Percentiles rank a stretch among this genome's conserved stretches.
Conservation (phyloP, 2,113 vertebrate species). For the western clawed frog (Xenopus tropicalis) region DNA sequence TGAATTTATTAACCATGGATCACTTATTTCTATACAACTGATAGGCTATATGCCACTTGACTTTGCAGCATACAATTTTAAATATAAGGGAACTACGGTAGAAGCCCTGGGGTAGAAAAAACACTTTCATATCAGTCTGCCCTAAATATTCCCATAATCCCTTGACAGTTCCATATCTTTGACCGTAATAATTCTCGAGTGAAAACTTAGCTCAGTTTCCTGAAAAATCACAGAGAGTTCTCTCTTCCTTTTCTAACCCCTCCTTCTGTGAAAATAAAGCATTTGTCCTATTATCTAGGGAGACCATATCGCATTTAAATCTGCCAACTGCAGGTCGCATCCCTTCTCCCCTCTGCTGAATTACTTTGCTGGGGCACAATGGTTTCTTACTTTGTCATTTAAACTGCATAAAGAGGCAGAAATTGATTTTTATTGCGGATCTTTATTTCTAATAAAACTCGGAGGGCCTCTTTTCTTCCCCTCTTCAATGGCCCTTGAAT, state of each 20-base stretch:
- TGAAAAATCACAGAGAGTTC: constrained; percentile 41
- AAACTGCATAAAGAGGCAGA: constrained; percentile 99
- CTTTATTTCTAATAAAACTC: constrained; percentile 99
- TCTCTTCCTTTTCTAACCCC: constrained; percentile 32
- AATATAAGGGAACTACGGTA: background rate
- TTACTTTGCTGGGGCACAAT: constrained; percentile 98
- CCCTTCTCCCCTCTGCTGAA: constrained; percentile 87
- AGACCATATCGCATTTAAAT: constrained; percentile 47
- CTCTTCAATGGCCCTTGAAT: constrained; percentile 98
- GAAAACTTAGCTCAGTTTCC: constrained; percentile 38
- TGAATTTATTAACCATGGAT: too few relatives aligned
- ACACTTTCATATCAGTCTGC: background rate
- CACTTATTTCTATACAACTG: too few relatives aligned
- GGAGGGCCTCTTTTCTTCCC: constrained; percentile 99
- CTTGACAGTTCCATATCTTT: background rate
- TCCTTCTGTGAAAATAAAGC: constrained; percentile 44
- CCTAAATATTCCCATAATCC: constrained; percentile 1
- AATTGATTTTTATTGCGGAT: constrained; percentile 99
- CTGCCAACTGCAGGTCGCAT: constrained; percentile 46
- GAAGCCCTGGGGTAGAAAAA: background rate
- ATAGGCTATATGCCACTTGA: too few relatives aligned
- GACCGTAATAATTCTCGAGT: constrained; percentile 29
- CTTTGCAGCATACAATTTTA: too few relatives aligned
- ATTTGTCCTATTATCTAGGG: constrained; percentile 47
- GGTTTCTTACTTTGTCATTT: constrained; percentile 98